Base-by-base conservation (phyloP, 1,140 invertebrate species). In the Bicyclus anynana region DNA sequence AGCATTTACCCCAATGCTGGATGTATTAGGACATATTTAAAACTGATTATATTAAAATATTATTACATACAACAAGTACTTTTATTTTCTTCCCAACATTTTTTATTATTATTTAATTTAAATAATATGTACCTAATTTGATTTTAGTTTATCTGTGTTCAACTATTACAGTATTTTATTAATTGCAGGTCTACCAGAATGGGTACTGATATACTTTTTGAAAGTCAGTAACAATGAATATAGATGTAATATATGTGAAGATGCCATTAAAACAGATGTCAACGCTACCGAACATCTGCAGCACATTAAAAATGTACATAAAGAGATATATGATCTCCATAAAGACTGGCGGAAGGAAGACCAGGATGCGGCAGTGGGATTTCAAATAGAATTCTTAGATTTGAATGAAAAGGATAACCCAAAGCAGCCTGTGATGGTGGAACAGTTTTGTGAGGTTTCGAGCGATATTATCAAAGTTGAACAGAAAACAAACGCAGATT, bases 381-480 rank as follows among this genome's bases (percentile, higher is more conserved):
- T 80, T 44, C 79, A 79, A 47, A 84, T 87, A 26, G 84, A 87
- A 47, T 87, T 84, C 53, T 54, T 87, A n/a, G 72, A 87, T 51
- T 67, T 84, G 10, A 82, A 73, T 62, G 65, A 77, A 49, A 82
- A 82, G 53, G 80, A 80, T 37, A 74, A 77, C 23, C 69, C 20
- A 79, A 77, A 61, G 50, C 57, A 82, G 7, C 64, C 76, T 6
- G 68, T 84, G 1, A 71, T 84, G 33, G 46, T 84, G 5, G 75
- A 70, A 14, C 74, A 82, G 35, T 62, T 78, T 5, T 80, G 76
- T 55, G 77, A 77, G 1, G 52, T 62, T 0, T 62, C 67, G 0
- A 67, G 77, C 33, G 59, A 66, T 13, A 48, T 62, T 5, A 46
- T 54, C 5, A 73, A 73, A 46, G 26, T 51, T 7, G 63, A 56